A percentile compares a stretch with the other conserved stretches of the same genome.
phyloP scores from a whole-genome alignment of 2,113 vertebrate species.

The Alexandromys fortis region DNA sequence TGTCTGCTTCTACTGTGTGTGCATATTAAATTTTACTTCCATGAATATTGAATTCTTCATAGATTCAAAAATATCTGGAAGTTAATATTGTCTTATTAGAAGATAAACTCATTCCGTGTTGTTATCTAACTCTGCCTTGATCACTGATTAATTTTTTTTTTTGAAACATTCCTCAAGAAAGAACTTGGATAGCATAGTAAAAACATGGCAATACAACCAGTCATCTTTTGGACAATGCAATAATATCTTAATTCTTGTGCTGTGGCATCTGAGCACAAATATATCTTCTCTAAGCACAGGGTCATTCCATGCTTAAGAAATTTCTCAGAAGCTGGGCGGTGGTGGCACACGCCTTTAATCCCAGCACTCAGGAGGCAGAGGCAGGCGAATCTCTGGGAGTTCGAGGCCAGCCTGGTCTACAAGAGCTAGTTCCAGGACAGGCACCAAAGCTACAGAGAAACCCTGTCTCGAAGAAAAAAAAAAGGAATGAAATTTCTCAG shows the following conservation, averaged over 20 bases:
- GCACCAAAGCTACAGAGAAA: too few relatives aligned
- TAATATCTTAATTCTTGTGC: not conserved
- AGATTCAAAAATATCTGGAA: not conserved
- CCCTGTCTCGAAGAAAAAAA: too few relatives aligned
- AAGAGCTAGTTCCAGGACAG: too few relatives aligned
- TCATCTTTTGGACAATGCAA: not conserved
- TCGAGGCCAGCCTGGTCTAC: too few relatives aligned
- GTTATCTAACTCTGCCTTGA: not conserved
- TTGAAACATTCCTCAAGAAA: not conserved
- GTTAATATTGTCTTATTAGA: not conserved
- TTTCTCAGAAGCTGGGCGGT: not conserved
- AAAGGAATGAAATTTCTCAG: not conserved
- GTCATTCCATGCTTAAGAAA: not conserved
- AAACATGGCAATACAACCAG: not conserved
- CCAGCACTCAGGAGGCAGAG: too few relatives aligned
- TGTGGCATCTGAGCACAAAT: not conserved
- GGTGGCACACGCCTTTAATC: too few relatives aligned
- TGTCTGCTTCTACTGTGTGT: not conserved
- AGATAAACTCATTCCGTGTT: not conserved
- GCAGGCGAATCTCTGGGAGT: too few relatives aligned
- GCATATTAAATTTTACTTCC: not conserved
- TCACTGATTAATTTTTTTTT: too few relatives aligned
- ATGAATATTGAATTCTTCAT: not conserved
- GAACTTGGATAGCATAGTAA: not conserved
- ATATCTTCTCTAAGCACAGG: not conserved